phyloP scores from a whole-genome alignment of 1,140 invertebrate species.

The Penaeus japonicus region DNA sequence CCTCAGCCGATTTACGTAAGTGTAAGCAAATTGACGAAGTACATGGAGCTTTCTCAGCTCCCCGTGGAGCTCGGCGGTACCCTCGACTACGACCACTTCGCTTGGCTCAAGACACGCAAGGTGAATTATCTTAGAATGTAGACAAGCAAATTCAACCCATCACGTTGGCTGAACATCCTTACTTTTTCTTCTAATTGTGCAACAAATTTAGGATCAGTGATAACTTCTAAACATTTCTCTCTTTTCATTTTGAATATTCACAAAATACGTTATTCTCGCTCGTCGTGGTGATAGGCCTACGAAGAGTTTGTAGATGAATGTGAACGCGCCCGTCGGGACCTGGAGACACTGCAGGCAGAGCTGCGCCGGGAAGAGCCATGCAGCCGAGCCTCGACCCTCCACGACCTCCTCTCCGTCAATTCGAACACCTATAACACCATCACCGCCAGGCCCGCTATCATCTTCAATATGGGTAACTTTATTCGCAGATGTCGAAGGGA shows the following conservation, averaged over 20 bases:
- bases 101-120: constrained; percentile 85
- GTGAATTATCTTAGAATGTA: constrained; percentile 67
- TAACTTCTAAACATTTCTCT: too few relatives aligned
- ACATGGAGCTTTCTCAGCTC: constrained; percentile 76
- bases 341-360: constrained; percentile 57
- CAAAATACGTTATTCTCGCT: not conserved
- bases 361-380: constrained; percentile 57
- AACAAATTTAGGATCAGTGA: too few relatives aligned
- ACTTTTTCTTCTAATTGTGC: too few relatives aligned
- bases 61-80: constrained; percentile 83
- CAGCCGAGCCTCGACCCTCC: constrained; percentile 55
- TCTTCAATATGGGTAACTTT: constrained; percentile 55
- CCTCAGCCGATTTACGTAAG: constrained; percentile 68
- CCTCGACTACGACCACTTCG: constrained; percentile 78
- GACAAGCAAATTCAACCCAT: too few relatives aligned
- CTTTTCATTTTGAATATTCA: too few relatives aligned
- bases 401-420: constrained; percentile 55
- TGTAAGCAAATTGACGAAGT: constrained; percentile 73
- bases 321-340: constrained; percentile 44
- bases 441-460: constrained; percentile 42
- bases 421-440: constrained; percentile 54
- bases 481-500: not conserved
- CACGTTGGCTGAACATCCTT: too few relatives aligned
- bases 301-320: constrained; percentile 58
- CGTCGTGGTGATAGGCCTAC: constrained; percentile 40